Percentiles rank a stretch among this genome's conserved stretches.
Conservation (phyloP, 2,113 vertebrate genomes). For the Phalacrocorax pelagicus region DNA sequence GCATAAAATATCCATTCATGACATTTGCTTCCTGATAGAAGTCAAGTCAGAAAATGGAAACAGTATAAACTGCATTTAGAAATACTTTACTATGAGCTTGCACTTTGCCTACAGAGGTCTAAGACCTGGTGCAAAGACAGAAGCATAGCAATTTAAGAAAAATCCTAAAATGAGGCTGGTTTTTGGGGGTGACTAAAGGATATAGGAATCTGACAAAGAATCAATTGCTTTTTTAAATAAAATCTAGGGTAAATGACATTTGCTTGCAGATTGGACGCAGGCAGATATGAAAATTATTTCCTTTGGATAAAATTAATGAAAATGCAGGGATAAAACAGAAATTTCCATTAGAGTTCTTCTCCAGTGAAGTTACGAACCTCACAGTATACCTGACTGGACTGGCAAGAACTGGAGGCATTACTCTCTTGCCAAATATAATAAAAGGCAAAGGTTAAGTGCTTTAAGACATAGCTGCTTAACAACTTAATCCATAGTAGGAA, state of each 20-base stretch:
- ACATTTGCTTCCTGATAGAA: neutral
- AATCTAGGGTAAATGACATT: neutral
- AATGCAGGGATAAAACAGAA: neutral
- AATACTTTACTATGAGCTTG: neutral
- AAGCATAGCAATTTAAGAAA: neutral
- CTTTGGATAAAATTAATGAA: neutral
- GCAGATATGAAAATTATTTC: neutral
- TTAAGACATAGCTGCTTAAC: neutral
- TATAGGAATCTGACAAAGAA: neutral
- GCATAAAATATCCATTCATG: neutral
- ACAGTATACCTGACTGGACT: neutral
- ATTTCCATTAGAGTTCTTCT: neutral
- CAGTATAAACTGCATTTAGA: neutral
- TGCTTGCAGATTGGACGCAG: neutral
- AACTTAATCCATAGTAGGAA: neutral
- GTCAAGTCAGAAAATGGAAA: neutral
- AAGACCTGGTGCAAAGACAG: neutral
- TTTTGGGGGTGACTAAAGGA: neutral
- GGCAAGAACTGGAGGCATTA: neutral
- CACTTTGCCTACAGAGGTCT: neutral
- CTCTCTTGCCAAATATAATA: neutral
- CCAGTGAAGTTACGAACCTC: neutral
- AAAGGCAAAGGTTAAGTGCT: neutral
- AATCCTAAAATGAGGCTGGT: neutral
- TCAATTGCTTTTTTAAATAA: neutral